Percentiles rank a stretch among this genome's conserved stretches.
phyloP scores from a whole-genome alignment of 35 echinoderm and acorn worm species.

The Eucidaris tribuloides region DNA sequence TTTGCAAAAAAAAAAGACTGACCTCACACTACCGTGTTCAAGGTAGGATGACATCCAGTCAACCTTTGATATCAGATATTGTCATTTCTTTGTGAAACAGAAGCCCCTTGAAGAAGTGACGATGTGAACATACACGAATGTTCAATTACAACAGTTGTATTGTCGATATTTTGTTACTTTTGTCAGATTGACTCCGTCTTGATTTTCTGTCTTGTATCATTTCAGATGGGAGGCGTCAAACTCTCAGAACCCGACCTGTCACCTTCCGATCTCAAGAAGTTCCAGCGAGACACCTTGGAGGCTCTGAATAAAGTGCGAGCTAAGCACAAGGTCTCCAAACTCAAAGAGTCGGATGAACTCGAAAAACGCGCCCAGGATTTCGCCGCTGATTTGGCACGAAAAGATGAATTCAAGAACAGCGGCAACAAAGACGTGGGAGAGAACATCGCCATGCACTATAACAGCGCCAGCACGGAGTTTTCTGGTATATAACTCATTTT shows the following conservation, averaged over 20 bases:
- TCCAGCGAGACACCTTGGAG: constrained; percentile 58
- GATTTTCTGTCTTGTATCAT: not conserved
- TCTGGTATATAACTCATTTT: constrained; percentile 43
- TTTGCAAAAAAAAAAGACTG: too few species aligned
- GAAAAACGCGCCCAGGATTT: constrained; percentile 74
- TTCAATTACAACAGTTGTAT: too few species aligned
- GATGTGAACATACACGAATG: too few species aligned
- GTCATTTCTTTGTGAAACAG: too few species aligned
- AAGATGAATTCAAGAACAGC: constrained; percentile 83
- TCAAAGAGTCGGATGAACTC: constrained; percentile 64
- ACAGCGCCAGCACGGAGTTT: constrained; percentile 77
- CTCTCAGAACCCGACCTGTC: constrained; percentile 58
- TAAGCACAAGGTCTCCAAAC: constrained; percentile 35
- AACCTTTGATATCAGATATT: too few species aligned
- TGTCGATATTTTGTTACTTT: too few species aligned
- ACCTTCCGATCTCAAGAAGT: constrained; percentile 61
- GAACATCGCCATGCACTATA: constrained; percentile 95
- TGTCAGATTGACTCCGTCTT: too few species aligned
- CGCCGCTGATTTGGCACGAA: constrained; percentile 70
- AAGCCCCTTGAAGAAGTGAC: too few species aligned
- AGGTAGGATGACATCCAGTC: too few species aligned
- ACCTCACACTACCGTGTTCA: too few species aligned
- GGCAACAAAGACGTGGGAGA: constrained; percentile 67
- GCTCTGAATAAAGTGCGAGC: constrained; percentile 73
- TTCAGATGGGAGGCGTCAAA: constrained; percentile 58